Conservation (phyloP, 2,797 vertebrate genomes). For the Labroides dimidiatus region DNA sequence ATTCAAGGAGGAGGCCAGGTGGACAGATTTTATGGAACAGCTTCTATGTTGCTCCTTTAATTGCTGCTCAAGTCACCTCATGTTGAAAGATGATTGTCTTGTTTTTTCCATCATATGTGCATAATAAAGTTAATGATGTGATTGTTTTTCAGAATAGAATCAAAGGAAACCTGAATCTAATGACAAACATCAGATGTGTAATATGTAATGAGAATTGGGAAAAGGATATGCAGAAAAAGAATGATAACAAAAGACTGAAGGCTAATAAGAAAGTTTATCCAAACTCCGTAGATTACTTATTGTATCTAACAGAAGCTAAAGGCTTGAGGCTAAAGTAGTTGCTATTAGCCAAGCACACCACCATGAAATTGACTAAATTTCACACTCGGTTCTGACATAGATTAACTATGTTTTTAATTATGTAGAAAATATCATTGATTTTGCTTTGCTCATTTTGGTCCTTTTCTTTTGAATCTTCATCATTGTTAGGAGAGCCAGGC, state of each 20-base stretch:
- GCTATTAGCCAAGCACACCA: not conserved
- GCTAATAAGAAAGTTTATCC: too few species aligned
- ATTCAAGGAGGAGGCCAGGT: conserved; percentile 80
- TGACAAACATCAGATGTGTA: not conserved
- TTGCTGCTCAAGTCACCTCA: conserved; percentile 25
- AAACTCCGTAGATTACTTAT: too few species aligned
- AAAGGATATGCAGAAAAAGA: too few species aligned
- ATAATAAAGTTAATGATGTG: not conserved
- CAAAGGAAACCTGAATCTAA: not conserved
- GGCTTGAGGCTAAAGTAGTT: too few species aligned
- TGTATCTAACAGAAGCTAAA: too few species aligned
- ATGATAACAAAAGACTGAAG: too few species aligned
- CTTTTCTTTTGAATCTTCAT: too few species aligned
- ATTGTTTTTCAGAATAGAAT: conserved; percentile 10
- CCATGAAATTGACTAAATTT: not conserved
- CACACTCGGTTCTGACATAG: not conserved
- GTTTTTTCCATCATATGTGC: conserved; percentile 24
- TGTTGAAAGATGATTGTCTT: conserved; percentile 19
- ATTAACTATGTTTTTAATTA: too few species aligned
- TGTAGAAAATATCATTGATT: too few species aligned
- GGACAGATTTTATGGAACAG: conserved; percentile 76
- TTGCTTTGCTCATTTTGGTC: not conserved
- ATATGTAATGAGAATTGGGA: not conserved
- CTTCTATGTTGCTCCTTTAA: conserved; percentile 50
- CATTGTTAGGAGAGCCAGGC: too few species aligned